Evolutionary conservation across 64 coral and sea anemone species (phyloP).

Genomic region (Actinia equina): DNA sequence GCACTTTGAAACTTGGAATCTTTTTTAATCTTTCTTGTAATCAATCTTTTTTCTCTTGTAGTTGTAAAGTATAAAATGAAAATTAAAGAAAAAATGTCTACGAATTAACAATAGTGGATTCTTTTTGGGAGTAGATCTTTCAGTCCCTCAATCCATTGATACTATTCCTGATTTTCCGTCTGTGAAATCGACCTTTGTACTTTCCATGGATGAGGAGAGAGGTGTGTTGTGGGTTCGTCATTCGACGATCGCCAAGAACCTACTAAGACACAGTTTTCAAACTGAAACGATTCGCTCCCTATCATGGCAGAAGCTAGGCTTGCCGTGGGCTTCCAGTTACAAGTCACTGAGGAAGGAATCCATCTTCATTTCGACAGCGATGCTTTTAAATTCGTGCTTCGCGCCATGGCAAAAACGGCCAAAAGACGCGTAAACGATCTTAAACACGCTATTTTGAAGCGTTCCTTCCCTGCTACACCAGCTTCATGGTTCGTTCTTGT

Average conservation of each 20-base stretch:
- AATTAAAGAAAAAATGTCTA: no score
- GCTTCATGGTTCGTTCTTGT: slow-evolving; percentile 87
- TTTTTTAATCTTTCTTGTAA: no score
- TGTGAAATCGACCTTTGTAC: slow-evolving; percentile 10
- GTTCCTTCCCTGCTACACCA: slow-evolving; percentile 89
- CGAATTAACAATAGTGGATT: no score
- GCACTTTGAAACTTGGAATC: no score
- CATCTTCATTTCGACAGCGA: slow-evolving; percentile 84
- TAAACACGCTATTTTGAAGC: slow-evolving; percentile 75
- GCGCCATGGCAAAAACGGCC: slow-evolving; percentile 58
- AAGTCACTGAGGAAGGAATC: slow-evolving; percentile 91
- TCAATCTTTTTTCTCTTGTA: no score
- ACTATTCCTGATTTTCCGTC: no score
- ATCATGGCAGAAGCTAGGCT: slow-evolving; percentile 98
- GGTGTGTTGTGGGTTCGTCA: neutral
- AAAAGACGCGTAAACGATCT: slow-evolving; percentile 64
- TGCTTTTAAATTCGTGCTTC: slow-evolving; percentile 74
- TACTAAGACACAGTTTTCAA: neutral
- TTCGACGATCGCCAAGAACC: neutral
- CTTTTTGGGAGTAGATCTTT: no score
- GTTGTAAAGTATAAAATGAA: no score
- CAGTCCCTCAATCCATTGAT: no score
- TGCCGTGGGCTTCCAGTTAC: slow-evolving; percentile 92
- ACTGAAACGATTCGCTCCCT: neutral
- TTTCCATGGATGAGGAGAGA: neutral